These are phyloP conservation scores for Trimorus sp. DNA, from an alignment of 2,888 invertebrate genomes.

Conservation along the genomic window DNA sequence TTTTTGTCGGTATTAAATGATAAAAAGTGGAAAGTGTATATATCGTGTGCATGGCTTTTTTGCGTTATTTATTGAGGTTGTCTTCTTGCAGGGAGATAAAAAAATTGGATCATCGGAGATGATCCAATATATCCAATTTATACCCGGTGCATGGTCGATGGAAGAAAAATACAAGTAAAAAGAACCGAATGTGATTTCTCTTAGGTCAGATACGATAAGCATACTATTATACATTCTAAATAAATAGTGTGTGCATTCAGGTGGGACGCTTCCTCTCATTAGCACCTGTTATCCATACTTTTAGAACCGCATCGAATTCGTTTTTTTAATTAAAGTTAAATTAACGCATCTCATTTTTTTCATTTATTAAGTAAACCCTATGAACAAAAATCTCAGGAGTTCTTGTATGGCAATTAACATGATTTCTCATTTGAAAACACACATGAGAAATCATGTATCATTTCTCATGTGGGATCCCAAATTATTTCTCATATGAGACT, in stretches of 20 bases:
- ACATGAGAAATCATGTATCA: too few relatives aligned
- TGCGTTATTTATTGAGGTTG: slow-evolving; percentile 55
- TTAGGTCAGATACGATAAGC: slow-evolving; percentile 80
- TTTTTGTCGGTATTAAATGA: slow-evolving; percentile 43
- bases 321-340: too few relatives aligned
- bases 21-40: slow-evolving; percentile 51
- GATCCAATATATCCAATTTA: slow-evolving; percentile 71
- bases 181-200: slow-evolving; percentile 79
- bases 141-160: slow-evolving; percentile 75
- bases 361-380: too few relatives aligned
- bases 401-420: too few relatives aligned
- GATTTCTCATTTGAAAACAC: too few relatives aligned
- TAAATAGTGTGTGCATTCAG: slow-evolving; percentile 81
- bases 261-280: slow-evolving; percentile 46
- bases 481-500: too few relatives aligned
- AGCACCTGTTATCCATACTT: slow-evolving; percentile 10
- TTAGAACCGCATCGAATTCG: not conserved
- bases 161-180: slow-evolving; percentile 68
- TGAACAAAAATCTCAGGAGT: too few relatives aligned
- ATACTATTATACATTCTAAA: slow-evolving; percentile 80
- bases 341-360: too few relatives aligned
- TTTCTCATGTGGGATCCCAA: too few relatives aligned
- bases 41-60: slow-evolving; percentile 50
- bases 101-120: slow-evolving; percentile 63
- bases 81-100: slow-evolving; percentile 44